Conservation (phyloP, 1,140 invertebrate species). For the Lasioglossum baleicum region DNA sequence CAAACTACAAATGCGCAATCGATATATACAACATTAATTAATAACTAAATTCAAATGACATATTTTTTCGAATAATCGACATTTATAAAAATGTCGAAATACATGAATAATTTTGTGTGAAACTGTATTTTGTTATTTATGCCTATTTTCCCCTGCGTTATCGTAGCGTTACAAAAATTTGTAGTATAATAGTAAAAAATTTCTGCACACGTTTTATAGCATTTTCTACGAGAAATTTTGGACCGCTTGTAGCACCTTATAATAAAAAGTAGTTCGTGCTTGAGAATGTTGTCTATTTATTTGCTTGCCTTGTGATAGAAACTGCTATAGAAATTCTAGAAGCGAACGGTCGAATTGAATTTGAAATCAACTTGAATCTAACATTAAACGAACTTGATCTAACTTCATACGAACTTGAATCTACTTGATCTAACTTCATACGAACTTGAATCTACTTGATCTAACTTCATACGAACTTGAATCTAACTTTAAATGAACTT, state of each 20-base stretch:
- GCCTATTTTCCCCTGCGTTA: slow-evolving; percentile 6
- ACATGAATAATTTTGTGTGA: not conserved
- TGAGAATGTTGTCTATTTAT: slow-evolving; percentile 29
- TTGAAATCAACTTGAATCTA: no score
- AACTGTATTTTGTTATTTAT: not conserved
- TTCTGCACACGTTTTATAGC: not conserved
- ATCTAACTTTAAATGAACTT: no score
- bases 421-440: no score
- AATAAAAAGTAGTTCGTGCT: slow-evolving; percentile 47
- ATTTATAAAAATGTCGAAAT: not conserved
- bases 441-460: no score
- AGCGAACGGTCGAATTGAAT: no score
- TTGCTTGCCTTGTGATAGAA: not conserved
- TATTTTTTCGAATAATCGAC: not conserved
- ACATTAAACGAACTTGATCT: no score
- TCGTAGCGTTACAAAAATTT: not conserved
- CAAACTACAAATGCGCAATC: slow-evolving; percentile 72
- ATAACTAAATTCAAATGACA: no score
- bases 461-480: no score
- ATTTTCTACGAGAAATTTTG: not conserved
- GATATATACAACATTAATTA: not conserved
- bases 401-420: no score
- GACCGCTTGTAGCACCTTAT: slow-evolving; percentile 45
- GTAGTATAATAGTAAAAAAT: not conserved
- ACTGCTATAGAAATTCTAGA: not conserved